phyloP scores from a whole-genome alignment of 2,888 invertebrate genomes.

The Laothoe populi region DNA sequence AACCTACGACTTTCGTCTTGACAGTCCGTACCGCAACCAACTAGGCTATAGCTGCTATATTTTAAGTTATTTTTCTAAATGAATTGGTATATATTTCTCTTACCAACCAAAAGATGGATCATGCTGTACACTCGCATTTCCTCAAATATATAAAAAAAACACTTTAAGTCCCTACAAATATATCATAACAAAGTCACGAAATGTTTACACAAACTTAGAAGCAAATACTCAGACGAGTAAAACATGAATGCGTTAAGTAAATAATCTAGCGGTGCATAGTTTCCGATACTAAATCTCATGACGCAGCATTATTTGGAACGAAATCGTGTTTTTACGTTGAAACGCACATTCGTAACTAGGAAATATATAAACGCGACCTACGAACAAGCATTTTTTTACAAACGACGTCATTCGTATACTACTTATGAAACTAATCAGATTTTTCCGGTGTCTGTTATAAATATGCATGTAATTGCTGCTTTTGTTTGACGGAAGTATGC shows the following conservation, averaged over 20 bases:
- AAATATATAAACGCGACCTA: constrained; percentile 13
- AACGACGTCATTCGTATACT: neutral
- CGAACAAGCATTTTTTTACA: constrained; percentile 10
- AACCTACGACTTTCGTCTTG: no score
- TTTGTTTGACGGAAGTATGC: neutral
- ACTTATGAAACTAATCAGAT: constrained; percentile 14
- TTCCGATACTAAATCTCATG: neutral
- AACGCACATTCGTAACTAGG: constrained; percentile 16
- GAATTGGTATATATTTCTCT: no score
- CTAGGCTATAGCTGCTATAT: no score
- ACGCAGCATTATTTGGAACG: neutral
- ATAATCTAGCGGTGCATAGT: constrained; percentile 8
- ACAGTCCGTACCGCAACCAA: no score
- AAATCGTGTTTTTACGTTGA: neutral
- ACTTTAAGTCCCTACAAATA: constrained; percentile 3
- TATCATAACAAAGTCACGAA: constrained; percentile 3
- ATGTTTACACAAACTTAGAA: neutral
- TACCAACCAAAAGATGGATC: neutral
- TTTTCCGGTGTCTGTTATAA: constrained; percentile 4
- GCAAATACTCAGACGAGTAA: neutral
- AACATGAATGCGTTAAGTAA: neutral
- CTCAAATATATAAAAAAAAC: neutral
- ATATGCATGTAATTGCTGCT: constrained; percentile 14
- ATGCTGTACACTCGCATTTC: neutral
- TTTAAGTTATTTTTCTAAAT: no score